phyloP scores from a whole-genome alignment of 2,888 invertebrate species.

The Zygaena filipendulae region DNA sequence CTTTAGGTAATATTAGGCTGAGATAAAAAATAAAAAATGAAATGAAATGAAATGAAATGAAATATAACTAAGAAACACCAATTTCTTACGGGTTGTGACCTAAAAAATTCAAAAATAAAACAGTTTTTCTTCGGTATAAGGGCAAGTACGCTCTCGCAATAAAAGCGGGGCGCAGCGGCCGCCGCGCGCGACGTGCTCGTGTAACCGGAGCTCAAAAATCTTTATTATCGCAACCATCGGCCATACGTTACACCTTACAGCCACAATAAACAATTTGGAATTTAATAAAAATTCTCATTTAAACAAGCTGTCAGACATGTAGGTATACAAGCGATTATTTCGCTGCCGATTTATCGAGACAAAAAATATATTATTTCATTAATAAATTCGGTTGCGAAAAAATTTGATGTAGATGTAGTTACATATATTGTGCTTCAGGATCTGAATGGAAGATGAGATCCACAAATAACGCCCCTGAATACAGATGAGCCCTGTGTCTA shows the following conservation, averaged over 20 bases:
- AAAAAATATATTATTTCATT: no score
- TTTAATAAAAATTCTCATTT: constrained; percentile 27
- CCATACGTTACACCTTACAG: constrained; percentile 26
- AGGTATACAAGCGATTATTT: constrained; percentile 11
- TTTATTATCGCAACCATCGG: constrained; percentile 43
- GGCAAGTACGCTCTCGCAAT: constrained; percentile 1
- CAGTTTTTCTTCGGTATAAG: no score
- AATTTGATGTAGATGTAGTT: no score
- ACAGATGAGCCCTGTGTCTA: constrained; percentile 50
- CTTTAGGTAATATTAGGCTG: no score
- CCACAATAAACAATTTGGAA: constrained; percentile 31
- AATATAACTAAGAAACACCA: no score
- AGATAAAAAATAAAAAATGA: no score
- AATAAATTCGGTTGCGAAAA: no score
- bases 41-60: no score
- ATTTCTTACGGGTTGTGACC: no score
- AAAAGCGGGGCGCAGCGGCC: constrained; percentile 12
- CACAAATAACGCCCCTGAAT: constrained; percentile 48
- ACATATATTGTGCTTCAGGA: constrained; percentile 29
- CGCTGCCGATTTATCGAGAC: no score
- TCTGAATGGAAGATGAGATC: constrained; percentile 43
- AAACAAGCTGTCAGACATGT: constrained; percentile 22
- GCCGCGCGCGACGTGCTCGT: constrained; percentile 34
- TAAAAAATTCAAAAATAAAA: no score
- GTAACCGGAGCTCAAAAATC: constrained; percentile 45